These are phyloP conservation scores for Tympanuchus pallidicinctus DNA, from an alignment of 2,113 vertebrate species.

Conservation along the genomic window DNA sequence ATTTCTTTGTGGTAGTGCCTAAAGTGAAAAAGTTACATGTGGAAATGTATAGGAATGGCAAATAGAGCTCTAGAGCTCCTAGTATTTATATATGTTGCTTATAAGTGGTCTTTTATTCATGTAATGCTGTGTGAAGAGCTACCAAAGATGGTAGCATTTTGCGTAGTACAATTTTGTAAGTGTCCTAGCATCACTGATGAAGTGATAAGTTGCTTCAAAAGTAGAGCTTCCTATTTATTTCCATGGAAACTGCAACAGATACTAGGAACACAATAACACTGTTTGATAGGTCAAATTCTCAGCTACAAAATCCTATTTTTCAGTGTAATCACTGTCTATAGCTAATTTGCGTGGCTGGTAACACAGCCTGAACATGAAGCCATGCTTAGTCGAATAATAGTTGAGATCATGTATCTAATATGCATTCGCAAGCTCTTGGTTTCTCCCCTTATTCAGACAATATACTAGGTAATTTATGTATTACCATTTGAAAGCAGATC, in stretches of 20 bases:
- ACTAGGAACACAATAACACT: no score
- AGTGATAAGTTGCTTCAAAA: background rate
- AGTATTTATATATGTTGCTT: background rate
- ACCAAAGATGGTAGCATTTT: background rate
- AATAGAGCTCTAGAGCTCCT: background rate
- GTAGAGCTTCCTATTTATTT: no score
- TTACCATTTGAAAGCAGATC: no score
- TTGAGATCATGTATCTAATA: background rate
- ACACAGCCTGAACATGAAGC: background rate
- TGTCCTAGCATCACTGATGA: background rate
- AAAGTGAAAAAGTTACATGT: background rate
- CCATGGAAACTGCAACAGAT: no score
- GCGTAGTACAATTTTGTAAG: background rate
- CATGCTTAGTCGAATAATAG: background rate
- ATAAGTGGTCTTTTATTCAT: background rate
- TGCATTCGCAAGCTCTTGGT: background rate
- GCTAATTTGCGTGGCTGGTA: background rate
- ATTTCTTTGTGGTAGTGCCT: background rate
- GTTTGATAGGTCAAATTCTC: no score
- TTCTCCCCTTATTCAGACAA: background rate
- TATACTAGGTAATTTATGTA: background rate
- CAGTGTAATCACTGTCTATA: no score
- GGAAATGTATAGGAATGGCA: background rate
- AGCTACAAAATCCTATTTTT: no score
- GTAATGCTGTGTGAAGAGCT: background rate